Evolutionary conservation across 2,888 invertebrate species (phyloP).

Genomic region (Panzeria rudis): DNA sequence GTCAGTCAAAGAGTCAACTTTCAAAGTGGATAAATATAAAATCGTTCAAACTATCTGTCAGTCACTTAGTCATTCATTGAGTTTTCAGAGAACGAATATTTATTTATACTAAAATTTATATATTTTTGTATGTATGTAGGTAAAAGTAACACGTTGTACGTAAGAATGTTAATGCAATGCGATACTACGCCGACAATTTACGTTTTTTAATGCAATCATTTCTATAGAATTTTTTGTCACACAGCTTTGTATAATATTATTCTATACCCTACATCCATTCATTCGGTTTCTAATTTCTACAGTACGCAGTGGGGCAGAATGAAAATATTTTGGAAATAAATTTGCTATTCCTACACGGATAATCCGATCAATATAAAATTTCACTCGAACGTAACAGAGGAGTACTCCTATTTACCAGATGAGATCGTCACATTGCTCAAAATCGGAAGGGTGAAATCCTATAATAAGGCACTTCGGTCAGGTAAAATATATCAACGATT

Average conservation of each 20-base stretch:
- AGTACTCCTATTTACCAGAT: no score
- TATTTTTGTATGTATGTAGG: neutral
- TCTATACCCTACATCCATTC: neutral
- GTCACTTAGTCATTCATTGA: neutral
- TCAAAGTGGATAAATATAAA: conserved; percentile 31
- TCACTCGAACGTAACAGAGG: no score
- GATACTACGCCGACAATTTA: conserved; percentile 30
- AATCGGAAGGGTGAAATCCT: no score
- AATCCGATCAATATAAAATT: no score
- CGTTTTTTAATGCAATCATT: conserved; percentile 27
- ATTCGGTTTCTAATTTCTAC: no score
- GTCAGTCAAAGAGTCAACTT: conserved; percentile 27
- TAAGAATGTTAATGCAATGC: conserved; percentile 16
- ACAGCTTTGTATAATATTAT: no score
- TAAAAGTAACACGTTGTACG: conserved; percentile 3
- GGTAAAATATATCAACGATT: no score
- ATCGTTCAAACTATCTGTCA: neutral
- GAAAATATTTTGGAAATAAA: neutral
- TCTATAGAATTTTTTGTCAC: no score
- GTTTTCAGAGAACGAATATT: neutral
- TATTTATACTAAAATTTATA: neutral
- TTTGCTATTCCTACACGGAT: no score
- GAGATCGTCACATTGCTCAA: no score
- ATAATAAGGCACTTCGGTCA: no score
- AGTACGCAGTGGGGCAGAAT: no score